Evolutionary conservation across 1,140 invertebrate genomes (phyloP).

Genomic region (Cheumatopsyche charites): DNA sequence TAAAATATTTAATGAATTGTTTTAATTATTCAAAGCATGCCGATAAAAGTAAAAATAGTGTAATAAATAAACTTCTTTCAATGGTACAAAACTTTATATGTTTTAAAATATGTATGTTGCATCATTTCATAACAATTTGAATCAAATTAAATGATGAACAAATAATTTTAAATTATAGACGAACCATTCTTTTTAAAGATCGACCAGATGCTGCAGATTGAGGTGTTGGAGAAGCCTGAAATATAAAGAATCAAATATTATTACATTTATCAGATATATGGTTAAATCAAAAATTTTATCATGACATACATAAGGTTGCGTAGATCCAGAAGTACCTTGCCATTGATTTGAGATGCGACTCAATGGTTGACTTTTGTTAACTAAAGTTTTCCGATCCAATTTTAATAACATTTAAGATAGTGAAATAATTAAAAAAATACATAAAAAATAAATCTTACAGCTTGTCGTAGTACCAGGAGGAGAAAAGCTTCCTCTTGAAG

Average conservation of each 20-base stretch:
- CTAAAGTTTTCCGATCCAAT: no score
- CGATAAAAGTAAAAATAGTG: no score
- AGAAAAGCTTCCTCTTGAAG: conserved; percentile 45
- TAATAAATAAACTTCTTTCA: no score
- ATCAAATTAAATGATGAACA: no score
- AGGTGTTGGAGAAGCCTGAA: conserved; percentile 18
- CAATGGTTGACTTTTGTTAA: conserved; percentile 25
- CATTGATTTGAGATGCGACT: conserved; percentile 23
- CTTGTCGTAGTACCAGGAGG: conserved; percentile 34
- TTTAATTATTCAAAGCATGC: no score
- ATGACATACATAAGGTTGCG: conserved; percentile 7
- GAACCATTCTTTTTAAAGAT: conserved; percentile 28
- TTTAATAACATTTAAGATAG: not conserved
- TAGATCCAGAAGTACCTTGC: conserved; percentile 12
- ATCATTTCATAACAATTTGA: no score
- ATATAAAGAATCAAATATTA: conserved; percentile 4
- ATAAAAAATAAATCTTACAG: not conserved
- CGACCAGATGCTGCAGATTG: conserved; percentile 13
- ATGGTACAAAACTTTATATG: no score
- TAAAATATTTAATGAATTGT: no score
- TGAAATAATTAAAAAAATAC: conserved; percentile 8
- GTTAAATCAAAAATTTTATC: conserved; percentile 8
- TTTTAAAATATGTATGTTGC: no score
- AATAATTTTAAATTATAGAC: no score
- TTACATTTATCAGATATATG: not conserved